Conservation (phyloP, 2,113 vertebrate genomes). For the Helogale parvula region DNA sequence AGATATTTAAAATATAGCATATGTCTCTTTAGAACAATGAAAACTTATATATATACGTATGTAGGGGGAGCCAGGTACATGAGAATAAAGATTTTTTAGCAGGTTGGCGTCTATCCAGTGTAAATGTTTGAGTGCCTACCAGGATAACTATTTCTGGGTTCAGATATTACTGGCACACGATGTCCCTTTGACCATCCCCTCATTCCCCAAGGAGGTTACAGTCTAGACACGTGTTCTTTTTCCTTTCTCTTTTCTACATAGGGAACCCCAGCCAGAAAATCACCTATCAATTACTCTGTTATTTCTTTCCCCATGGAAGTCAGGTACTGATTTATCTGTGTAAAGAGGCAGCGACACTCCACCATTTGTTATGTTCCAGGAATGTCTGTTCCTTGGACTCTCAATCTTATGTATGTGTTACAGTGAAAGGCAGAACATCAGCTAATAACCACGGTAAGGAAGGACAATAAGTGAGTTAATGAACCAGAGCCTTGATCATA, state of each 20-base stretch:
- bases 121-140: neutral
- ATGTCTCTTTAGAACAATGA: neutral
- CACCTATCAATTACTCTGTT: neutral
- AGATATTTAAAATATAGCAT: conserved; percentile 12
- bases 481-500: neutral
- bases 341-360: neutral
- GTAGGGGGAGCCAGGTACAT: neutral
- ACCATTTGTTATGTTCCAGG: neutral
- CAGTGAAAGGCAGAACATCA: neutral
- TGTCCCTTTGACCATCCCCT: neutral
- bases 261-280: neutral
- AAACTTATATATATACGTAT: neutral
- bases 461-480: conserved; percentile 52
- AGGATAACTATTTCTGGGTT: neutral
- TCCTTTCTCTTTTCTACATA: neutral
- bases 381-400: neutral
- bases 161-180: neutral
- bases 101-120: neutral
- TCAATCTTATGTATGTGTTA: neutral
- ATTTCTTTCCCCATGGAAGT: neutral
- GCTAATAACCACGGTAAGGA: neutral
- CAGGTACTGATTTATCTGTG: neutral
- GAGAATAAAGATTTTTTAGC: neutral
- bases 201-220: neutral
- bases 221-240: neutral